Conservation (phyloP, 2,888 invertebrate species). For the Epinotia ramella region DNA sequence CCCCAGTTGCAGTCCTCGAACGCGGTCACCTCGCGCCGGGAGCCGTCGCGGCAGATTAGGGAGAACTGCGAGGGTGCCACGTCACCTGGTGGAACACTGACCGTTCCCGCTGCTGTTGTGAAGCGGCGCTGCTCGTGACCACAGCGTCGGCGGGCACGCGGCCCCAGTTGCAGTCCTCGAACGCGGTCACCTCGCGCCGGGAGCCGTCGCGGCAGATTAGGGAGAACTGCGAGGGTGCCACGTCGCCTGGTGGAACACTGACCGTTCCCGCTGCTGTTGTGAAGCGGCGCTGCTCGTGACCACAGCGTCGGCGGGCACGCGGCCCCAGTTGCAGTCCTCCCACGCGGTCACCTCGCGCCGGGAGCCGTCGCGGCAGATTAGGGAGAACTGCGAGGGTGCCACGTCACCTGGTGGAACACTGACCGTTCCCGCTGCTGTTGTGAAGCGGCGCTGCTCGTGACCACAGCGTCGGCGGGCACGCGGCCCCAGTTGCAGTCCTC, state of each 20-base stretch:
- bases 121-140: neutral
- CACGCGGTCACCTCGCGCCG: neutral
- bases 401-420: too few species aligned
- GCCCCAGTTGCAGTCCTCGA: conserved; percentile 3
- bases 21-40: neutral
- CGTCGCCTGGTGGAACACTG: neutral
- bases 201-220: neutral
- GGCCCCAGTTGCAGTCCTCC: too few species aligned
- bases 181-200: neutral
- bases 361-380: too few species aligned
- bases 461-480: too few species aligned
- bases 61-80: neutral
- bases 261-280: too few species aligned
- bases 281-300: too few species aligned
- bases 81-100: neutral
- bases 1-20: neutral
- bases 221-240: neutral
- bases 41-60: neutral
- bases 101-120: neutral
- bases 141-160: neutral
- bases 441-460: conserved; percentile 64
- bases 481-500: too few species aligned
- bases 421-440: conserved; percentile 66
- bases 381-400: too few species aligned
- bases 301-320: too few species aligned